Conservation (phyloP, 2,113 vertebrate species). For the Arizona elegans region DNA sequence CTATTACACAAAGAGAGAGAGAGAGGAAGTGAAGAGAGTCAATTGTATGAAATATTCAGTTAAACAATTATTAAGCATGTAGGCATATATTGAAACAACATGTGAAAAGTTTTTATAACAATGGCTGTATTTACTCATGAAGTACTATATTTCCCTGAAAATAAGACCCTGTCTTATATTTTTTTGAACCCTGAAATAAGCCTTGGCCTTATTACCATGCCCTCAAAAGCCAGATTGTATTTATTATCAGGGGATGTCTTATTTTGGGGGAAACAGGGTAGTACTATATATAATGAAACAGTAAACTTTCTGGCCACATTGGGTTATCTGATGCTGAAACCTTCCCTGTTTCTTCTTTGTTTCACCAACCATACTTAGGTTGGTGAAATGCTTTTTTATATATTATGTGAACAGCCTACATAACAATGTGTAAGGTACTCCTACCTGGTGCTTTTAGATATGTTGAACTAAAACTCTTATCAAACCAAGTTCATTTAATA, state of each 20-base stretch:
- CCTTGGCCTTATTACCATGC: too few species aligned
- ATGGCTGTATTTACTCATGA: background rate
- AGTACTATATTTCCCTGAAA: background rate
- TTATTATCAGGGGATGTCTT: too few species aligned
- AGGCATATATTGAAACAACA: background rate
- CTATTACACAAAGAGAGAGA: constrained; percentile 64
- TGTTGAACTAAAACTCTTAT: background rate
- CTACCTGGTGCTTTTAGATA: background rate
- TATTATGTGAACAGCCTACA: background rate
- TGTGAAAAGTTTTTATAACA: background rate
- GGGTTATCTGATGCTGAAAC: background rate
- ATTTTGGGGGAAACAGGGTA: too few species aligned
- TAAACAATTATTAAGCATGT: background rate
- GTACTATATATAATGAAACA: background rate
- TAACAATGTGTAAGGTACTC: background rate
- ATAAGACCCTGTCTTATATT: too few species aligned
- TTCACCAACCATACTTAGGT: background rate
- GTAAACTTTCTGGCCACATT: background rate
- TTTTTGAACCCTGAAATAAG: too few species aligned
- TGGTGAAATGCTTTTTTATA: background rate
- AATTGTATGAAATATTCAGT: background rate
- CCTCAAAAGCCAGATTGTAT: too few species aligned
- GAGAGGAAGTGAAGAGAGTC: background rate
- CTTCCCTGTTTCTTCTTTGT: background rate
- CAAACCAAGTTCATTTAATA: background rate